Evolutionary conservation across 2,797 vertebrate genomes (phyloP).

Genomic region (Cryptoblepharus egeriae): DNA sequence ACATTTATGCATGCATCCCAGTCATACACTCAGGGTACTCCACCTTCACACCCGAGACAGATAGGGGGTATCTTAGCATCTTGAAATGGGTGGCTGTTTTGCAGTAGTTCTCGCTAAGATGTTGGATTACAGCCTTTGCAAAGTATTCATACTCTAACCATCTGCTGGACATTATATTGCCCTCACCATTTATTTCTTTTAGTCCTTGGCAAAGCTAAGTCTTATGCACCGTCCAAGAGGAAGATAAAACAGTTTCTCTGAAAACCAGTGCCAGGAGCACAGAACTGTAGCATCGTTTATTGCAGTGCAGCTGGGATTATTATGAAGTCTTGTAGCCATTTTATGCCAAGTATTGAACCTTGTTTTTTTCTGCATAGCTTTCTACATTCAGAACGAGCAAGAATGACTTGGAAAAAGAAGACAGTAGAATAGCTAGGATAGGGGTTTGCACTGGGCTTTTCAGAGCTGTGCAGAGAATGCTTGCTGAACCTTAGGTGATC

Average conservation of each 20-base stretch:
- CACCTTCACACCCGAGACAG: not conserved
- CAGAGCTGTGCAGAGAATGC: not conserved
- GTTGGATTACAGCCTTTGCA: not conserved
- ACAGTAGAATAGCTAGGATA: not conserved
- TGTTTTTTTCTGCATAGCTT: not conserved
- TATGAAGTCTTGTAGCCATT: not conserved
- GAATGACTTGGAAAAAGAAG: not conserved
- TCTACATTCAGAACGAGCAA: not conserved
- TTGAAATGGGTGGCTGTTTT: not conserved
- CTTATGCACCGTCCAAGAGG: not conserved
- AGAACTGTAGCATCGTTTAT: constrained; percentile 35
- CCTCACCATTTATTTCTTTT: constrained; percentile 4
- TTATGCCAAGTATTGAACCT: not conserved
- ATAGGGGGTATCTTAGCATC: not conserved
- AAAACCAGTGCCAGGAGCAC: constrained; percentile 5
- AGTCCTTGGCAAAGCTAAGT: constrained; percentile 30
- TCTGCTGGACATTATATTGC: constrained; percentile 26
- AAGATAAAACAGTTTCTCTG: constrained; percentile 2
- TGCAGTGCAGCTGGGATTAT: constrained; percentile 23
- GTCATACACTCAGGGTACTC: not conserved
- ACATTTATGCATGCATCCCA: not conserved
- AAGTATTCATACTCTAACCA: not conserved
- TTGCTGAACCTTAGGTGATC: not conserved
- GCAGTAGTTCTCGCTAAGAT: not conserved
- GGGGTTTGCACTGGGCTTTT: not conserved